These are phyloP conservation scores for Allolobophora icterica DNA, from an alignment of 2,888 invertebrate species.

Conservation along the genomic window DNA sequence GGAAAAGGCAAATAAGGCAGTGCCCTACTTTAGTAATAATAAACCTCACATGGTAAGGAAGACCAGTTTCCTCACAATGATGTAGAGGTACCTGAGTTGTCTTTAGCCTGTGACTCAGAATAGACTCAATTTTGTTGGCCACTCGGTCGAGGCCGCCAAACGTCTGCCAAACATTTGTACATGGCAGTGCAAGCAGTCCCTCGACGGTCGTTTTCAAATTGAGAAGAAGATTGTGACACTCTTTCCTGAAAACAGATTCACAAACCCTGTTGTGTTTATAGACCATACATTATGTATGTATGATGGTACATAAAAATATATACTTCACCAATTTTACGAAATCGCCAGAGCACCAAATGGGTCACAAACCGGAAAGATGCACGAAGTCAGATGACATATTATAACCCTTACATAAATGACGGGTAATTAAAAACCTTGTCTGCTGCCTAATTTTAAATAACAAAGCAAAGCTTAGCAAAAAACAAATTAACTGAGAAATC, in stretches of 20 bases:
- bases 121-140: slow-evolving; percentile 35
- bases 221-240: slow-evolving; percentile 45
- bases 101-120: slow-evolving; percentile 46
- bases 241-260: slow-evolving; percentile 40
- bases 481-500: not conserved
- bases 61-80: not conserved
- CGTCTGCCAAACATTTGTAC: slow-evolving; percentile 47
- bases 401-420: not conserved
- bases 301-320: too few relatives aligned
- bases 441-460: not conserved
- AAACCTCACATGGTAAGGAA: too few relatives aligned
- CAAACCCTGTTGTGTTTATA: not conserved
- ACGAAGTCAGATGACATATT: not conserved
- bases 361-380: not conserved
- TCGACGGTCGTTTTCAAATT: slow-evolving; percentile 47
- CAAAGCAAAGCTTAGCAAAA: not conserved
- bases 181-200: slow-evolving; percentile 44
- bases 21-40: too few relatives aligned
- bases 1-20: too few relatives aligned
- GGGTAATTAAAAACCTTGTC: not conserved
- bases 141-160: slow-evolving; percentile 48
- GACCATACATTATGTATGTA: too few relatives aligned
- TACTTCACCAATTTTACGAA: too few relatives aligned
- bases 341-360: not conserved
- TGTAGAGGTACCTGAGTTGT: slow-evolving; percentile 39